These are phyloP conservation scores for Tupaia tana DNA, from an alignment of 2,113 vertebrate genomes.

Conservation along the genomic window DNA sequence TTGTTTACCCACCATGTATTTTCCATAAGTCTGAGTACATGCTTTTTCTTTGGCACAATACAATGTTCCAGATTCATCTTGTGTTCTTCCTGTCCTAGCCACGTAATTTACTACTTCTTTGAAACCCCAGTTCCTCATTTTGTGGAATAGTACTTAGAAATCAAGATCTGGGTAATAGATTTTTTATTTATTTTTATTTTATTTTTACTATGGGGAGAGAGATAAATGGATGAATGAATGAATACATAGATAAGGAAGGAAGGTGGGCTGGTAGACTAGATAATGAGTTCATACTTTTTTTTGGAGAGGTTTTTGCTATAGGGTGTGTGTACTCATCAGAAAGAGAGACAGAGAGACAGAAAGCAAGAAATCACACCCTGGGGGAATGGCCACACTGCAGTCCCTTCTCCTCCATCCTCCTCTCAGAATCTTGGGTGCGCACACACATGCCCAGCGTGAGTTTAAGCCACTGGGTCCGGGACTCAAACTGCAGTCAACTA, in stretches of 20 bases:
- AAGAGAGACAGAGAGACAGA: too few relatives aligned
- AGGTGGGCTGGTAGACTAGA: background rate
- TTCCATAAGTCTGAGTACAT: background rate
- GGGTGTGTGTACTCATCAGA: too few relatives aligned
- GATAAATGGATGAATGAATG: too few relatives aligned
- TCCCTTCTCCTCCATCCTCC: too few relatives aligned
- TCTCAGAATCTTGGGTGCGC: too few relatives aligned
- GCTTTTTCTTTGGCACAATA: background rate
- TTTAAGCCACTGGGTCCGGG: too few relatives aligned
- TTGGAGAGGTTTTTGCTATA: too few relatives aligned
- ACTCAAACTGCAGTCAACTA: too few relatives aligned
- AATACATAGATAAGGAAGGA: background rate
- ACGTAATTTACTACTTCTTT: background rate
- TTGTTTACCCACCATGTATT: background rate
- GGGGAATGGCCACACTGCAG: too few relatives aligned
- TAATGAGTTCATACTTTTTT: background rate
- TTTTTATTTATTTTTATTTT: too few relatives aligned
- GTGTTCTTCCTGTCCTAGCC: background rate
- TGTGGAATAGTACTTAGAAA: background rate
- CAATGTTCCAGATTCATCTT: background rate
- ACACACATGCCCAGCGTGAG: too few relatives aligned
- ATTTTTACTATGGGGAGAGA: background rate
- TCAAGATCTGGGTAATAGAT: background rate
- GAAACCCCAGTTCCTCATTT: background rate
- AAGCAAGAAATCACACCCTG: too few relatives aligned